Evolutionary conservation across 2,888 invertebrate species (phyloP), one percentile per base, ranked within the genome.

Genomic region (Ophonus ardosiacus): DNA sequence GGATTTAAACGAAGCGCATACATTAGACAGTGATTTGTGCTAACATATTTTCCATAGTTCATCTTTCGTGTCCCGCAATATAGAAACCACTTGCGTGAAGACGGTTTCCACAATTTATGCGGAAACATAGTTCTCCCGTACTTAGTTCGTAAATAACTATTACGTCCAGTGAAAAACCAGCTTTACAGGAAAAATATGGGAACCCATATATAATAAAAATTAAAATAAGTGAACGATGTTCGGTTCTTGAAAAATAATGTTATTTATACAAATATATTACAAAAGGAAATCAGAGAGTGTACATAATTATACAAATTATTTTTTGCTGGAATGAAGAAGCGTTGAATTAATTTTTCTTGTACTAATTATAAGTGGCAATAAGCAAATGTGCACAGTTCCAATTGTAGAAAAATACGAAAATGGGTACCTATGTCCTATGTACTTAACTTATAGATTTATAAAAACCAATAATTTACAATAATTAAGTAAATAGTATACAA

Each of bases 241-340:
- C 31, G 31, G 38, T 15, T 38, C 17, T 84, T 84, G 61, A 84
- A 84, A 84, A 84, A 84, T 84, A 84, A 84, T 76, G 76, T 84
- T 84, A 81, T 84, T 84, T 57, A 76, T 84, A 84, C 65, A 84
- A 84, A 84, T 76, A 79, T 84, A 56, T 84, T 84, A 84, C 83
- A 84, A 76, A 81, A 65, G 76, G 83, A 84, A 84, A 84, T 83
- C 21, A 83, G 31, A 31, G 31, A 4, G 71, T 84, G 61, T 76
- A 82, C 24, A 61, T 31, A 68, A 68, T 15, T 63, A 63, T 63
- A 76, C 76, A 76, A 51, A 76, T 43, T 51, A 76, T 18, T 74
- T 76, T 76, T 51, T 17, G 51, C 76, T 51, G 18, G 21, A 76
- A 17, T 76, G 17, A 76, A 76, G 7, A 76, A 76, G 76, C 76